phyloP scores from a whole-genome alignment of 1,140 invertebrate species.

The Eurosta solidaginis region DNA sequence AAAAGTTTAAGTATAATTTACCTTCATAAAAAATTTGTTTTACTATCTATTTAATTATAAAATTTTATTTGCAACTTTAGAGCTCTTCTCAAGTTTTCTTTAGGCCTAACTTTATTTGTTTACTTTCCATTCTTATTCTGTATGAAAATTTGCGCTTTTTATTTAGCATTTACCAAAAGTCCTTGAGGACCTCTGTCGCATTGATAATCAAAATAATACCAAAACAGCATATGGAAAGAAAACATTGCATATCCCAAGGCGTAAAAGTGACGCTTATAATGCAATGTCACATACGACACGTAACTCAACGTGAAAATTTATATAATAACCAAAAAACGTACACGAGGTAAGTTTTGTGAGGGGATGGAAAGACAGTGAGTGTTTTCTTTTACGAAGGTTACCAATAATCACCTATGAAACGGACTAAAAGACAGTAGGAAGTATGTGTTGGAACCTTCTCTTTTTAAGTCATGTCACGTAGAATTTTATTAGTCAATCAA shows the following conservation, averaged over 20 bases:
- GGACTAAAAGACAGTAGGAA: no score
- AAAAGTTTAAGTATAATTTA: neutral
- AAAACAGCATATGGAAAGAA: neutral
- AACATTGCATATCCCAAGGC: neutral
- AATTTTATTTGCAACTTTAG: constrained; percentile 1
- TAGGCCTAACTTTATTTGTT: no score
- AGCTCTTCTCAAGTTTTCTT: neutral
- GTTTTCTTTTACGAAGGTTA: neutral
- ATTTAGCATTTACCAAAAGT: neutral
- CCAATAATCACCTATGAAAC: neutral
- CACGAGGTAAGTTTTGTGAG: no score
- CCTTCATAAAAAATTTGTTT: neutral
- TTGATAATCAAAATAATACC: constrained; percentile 8
- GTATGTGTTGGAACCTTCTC: no score
- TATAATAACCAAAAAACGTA: neutral
- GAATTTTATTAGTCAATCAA: constrained; percentile 32
- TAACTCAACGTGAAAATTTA: constrained; percentile 25
- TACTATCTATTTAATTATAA: neutral
- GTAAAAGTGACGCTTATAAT: neutral
- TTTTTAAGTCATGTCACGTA: constrained; percentile 15
- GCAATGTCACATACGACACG: constrained; percentile 14
- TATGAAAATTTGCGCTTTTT: neutral
- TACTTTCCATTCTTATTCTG: neutral
- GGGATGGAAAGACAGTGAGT: no score
- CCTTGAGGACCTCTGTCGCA: neutral